Evolutionary conservation across 2,113 vertebrate species (phyloP), one percentile per base, ranked within the genome.

Genomic region (Phalacrocorax aristotelis): DNA sequence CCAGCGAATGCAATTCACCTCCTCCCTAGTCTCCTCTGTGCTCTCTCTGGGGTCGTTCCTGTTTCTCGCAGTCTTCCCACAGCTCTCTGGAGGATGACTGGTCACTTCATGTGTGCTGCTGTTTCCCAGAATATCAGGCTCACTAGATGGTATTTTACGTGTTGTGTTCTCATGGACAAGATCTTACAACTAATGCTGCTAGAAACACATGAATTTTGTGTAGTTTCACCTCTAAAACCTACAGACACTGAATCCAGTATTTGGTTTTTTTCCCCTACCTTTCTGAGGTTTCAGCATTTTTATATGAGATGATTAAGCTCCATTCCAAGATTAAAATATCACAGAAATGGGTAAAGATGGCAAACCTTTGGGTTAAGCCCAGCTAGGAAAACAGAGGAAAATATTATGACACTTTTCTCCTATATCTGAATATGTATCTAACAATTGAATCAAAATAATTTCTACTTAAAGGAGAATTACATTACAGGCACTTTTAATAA

Each of bases 401-500:
- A 81, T 26, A 57, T 19, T 68, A 30, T n/a, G n/a, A 85, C 48
- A 64, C 17, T 49, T 38, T 89, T 69, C 66, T 89, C 6, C 4
- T 60, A 14, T 51, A 71, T 42, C 25, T 71, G 16, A 85, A 75
- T 76, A 87, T 32, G 44, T 29, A 76, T n/a, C 42, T 84, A 72
- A 87, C 12, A 85, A 68, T 26, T 70, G 40, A 80, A 90, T 40
- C 10, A 7, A 84, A 94, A 30, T 48, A 75, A 81, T 76, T 95
- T 88, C 57, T 82, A 89, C 29, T 82, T 93, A 78, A 91, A 68
- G 46, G 36, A 74, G 34, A 87, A 65, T 40, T 85, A 64, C 26
- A 23, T 68, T 83, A 75, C 54, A 89, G 26, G 48, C 90, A 83
- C 34, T 89, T 96, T 65, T 66, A 91, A 76, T 69, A 95, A 90